These are phyloP conservation scores for Drosophila borealis DNA, from an alignment of 2,888 invertebrate genomes.

Conservation along the genomic window DNA sequence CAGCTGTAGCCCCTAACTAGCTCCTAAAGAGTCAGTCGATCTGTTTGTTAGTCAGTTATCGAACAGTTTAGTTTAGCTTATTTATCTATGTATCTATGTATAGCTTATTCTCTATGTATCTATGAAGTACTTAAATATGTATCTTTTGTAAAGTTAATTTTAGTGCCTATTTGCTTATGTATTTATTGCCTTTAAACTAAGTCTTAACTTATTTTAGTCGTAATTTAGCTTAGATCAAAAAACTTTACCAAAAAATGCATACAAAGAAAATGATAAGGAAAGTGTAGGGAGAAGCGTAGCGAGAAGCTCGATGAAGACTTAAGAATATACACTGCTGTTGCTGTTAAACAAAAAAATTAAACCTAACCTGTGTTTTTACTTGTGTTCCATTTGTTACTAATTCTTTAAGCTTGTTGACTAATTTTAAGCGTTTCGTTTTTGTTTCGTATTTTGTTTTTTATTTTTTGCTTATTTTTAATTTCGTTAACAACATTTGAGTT, in stretches of 20 bases:
- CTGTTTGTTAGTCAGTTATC: slow-evolving; percentile 17
- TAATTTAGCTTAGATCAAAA: slow-evolving; percentile 55
- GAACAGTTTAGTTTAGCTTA: slow-evolving; percentile 30
- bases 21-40: not conserved
- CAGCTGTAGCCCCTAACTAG: slow-evolving; percentile 71
- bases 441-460: not conserved
- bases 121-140: slow-evolving; percentile 40
- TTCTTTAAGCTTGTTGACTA: slow-evolving; percentile 52
- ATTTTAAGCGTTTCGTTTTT: slow-evolving; percentile 29
- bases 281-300: slow-evolving; percentile 15
- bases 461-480: not conserved
- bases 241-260: slow-evolving; percentile 60
- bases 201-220: slow-evolving; percentile 62
- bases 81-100: slow-evolving; percentile 55
- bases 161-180: slow-evolving; percentile 73
- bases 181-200: slow-evolving; percentile 73
- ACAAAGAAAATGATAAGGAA: slow-evolving; percentile 16
- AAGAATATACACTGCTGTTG: slow-evolving; percentile 74
- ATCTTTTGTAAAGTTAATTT: slow-evolving; percentile 50
- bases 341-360: slow-evolving; percentile 72
- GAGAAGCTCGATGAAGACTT: slow-evolving; percentile 28
- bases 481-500: not conserved
- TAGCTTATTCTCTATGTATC: slow-evolving; percentile 33
- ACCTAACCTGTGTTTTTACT: slow-evolving; percentile 73
- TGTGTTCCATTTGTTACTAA: slow-evolving; percentile 34